phyloP scores from a whole-genome alignment of 2,797 vertebrate genomes.

The Lepilemur septentrionalis region DNA sequence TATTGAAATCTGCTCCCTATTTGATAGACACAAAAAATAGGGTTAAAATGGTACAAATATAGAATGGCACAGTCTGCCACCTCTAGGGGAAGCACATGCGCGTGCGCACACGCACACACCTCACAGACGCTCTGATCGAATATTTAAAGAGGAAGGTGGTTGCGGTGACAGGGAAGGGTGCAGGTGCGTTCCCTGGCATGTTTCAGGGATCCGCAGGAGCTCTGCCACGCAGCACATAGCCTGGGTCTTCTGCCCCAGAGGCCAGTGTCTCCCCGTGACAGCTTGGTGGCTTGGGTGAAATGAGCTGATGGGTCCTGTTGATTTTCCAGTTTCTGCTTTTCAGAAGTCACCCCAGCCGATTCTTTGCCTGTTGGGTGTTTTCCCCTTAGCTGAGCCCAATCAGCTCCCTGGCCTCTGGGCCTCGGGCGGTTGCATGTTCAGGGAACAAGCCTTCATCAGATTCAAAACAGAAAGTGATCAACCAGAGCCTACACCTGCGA shows the following conservation, averaged over 20 bases:
- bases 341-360: neutral
- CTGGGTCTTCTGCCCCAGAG: neutral
- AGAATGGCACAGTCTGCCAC: conserved; percentile 49
- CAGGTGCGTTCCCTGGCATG: neutral
- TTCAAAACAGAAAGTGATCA: neutral
- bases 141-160: conserved; percentile 18
- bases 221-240: neutral
- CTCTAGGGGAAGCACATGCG: neutral
- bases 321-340: neutral
- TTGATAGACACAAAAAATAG: conserved; percentile 26
- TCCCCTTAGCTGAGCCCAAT: neutral
- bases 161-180: neutral
- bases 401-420: too few species aligned
- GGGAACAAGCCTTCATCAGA: neutral
- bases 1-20: conserved; percentile 40
- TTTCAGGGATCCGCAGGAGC: neutral
- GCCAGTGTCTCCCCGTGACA: neutral
- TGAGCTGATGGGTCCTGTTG: neutral
- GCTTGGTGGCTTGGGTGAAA: neutral
- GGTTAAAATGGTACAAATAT: conserved; percentile 31
- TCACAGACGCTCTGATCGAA: neutral
- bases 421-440: neutral
- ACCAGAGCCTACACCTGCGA: neutral
- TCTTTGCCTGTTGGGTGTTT: neutral
- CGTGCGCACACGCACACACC: neutral